A percentile compares a stretch with the other conserved stretches of the same genome.
Conservation (phyloP, 2,888 invertebrate species). For the Machimus rusticus region DNA sequence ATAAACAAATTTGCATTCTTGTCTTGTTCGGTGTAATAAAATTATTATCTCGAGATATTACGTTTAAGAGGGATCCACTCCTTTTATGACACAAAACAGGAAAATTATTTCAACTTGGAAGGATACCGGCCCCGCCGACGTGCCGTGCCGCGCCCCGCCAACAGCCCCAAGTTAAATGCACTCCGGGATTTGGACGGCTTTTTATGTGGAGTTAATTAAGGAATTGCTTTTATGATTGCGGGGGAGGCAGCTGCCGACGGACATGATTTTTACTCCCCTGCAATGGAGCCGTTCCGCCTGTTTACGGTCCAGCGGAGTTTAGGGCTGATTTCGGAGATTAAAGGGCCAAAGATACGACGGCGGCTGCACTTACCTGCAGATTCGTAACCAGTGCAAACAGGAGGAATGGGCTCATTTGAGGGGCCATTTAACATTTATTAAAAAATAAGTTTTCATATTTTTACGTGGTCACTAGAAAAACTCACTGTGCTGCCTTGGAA, state of each 20-base stretch:
- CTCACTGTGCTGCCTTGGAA: neutral
- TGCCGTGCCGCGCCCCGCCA: neutral
- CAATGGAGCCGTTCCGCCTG: neutral
- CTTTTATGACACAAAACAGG: constrained; percentile 43
- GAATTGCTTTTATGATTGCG: constrained; percentile 35
- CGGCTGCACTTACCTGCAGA: neutral
- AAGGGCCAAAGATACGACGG: neutral
- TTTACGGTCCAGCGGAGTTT: neutral
- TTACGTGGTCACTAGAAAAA: neutral
- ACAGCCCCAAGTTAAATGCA: constrained; percentile 40
- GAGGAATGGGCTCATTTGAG: neutral
- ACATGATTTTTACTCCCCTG: neutral
- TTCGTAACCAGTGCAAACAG: neutral
- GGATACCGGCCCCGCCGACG: neutral
- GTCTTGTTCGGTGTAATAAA: constrained; percentile 47
- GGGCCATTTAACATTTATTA: neutral
- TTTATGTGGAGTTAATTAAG: constrained; percentile 40
- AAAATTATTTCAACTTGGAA: constrained; percentile 44
- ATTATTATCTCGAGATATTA: constrained; percentile 47
- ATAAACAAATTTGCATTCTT: constrained; percentile 48
- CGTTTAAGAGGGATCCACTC: constrained; percentile 44
- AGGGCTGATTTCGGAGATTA: neutral
- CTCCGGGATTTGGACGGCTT: constrained; percentile 35
- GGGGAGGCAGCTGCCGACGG: neutral
- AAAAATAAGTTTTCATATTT: neutral